Percentiles rank a stretch among this genome's conserved stretches.
Conservation (phyloP, 2,888 invertebrate genomes). For the Stramonita haemastoma region DNA sequence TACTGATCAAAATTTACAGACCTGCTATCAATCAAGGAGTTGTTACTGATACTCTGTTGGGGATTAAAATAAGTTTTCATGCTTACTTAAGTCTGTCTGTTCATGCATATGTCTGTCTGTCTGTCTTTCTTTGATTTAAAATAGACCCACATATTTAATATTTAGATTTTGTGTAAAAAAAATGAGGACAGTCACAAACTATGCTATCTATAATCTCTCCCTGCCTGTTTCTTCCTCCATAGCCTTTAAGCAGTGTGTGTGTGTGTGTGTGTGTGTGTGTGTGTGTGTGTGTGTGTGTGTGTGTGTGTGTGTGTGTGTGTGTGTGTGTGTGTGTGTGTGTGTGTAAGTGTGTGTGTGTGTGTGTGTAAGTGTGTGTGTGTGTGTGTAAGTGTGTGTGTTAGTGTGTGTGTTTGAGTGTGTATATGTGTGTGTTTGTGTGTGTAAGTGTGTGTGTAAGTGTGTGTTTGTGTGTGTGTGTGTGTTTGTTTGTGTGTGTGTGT, state of each 20-base stretch:
- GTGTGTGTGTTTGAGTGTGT: too few relatives aligned
- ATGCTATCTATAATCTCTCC: neutral
- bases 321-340: too few relatives aligned
- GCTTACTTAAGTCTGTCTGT: too few relatives aligned
- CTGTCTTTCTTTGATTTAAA: neutral
- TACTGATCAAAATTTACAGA: too few relatives aligned
- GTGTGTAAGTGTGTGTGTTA: too few relatives aligned
- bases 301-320: neutral
- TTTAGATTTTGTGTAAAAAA: neutral
- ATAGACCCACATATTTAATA: neutral
- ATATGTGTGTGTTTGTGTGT: too few relatives aligned
- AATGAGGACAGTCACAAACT: neutral
- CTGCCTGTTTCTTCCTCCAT: neutral
- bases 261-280: neutral
- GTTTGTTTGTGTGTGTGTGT: neutral
- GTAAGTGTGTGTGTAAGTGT: too few relatives aligned
- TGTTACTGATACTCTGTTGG: too few relatives aligned
- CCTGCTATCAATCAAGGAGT: too few relatives aligned
- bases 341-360: slow-evolving; percentile 9
- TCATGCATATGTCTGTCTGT: too few relatives aligned
- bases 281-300: neutral
- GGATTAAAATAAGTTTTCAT: too few relatives aligned
- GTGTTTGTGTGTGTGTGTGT: neutral
- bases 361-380: neutral
- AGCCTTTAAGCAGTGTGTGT: neutral